Evolutionary conservation across 2,888 invertebrate species (phyloP).

Genomic region (Eurois occulta): DNA sequence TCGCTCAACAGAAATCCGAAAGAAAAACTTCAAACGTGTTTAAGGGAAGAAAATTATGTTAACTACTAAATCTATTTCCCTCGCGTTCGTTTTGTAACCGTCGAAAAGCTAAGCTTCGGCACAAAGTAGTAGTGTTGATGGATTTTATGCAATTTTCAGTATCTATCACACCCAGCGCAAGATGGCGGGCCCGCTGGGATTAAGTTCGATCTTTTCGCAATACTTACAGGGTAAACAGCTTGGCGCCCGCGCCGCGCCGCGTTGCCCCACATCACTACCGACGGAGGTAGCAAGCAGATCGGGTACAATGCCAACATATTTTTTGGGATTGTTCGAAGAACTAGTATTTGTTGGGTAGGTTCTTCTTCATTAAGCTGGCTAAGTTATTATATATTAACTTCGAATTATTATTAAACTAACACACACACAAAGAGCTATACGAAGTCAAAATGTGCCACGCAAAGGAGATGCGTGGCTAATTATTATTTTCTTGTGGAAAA

Average conservation of each 20-base stretch:
- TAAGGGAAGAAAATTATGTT: constrained; percentile 52
- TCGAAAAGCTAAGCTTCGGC: constrained; percentile 72
- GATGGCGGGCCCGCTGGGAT: constrained; percentile 85
- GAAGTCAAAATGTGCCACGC: background rate
- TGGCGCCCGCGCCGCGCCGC: constrained; percentile 67
- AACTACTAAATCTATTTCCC: constrained; percentile 64
- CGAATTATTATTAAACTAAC: background rate
- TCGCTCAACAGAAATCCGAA: constrained; percentile 6
- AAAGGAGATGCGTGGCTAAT: no score
- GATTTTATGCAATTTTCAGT: constrained; percentile 91
- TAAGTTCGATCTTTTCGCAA: constrained; percentile 89
- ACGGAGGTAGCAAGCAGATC: constrained; percentile 57
- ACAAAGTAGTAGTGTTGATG: constrained; percentile 88
- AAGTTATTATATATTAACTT: background rate
- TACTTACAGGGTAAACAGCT: constrained; percentile 88
- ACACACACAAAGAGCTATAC: background rate
- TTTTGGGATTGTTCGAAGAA: constrained; percentile 3
- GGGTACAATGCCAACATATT: constrained; percentile 7
- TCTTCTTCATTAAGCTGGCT: background rate
- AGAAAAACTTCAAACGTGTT: constrained; percentile 31
- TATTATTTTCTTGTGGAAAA: background rate
- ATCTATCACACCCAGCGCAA: constrained; percentile 88
- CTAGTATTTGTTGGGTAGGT: background rate
- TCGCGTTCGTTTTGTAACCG: constrained; percentile 64
- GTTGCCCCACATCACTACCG: constrained; percentile 64